A percentile compares a stretch with the other conserved stretches of the same genome.
phyloP scores from a whole-genome alignment of 2,797 vertebrate species.

The Eleutherodactylus coqui region DNA sequence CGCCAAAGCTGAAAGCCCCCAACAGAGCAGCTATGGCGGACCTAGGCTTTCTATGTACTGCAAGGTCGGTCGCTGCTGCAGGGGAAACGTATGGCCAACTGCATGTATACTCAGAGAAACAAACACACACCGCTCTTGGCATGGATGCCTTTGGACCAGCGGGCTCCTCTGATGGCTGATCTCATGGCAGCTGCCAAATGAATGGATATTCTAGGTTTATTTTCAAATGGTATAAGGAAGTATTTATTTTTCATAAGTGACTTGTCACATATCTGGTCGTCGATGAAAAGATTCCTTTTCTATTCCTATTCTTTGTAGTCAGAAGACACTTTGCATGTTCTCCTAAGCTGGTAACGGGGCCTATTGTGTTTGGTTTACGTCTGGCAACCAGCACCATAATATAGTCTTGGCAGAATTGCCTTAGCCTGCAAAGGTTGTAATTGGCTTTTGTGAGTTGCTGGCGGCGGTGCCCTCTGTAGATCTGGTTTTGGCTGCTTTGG shows the following conservation, averaged over 20 bases:
- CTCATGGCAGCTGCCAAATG: background rate
- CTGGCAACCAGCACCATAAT: background rate
- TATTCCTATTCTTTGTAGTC: background rate
- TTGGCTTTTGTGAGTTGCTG: background rate
- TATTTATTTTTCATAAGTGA: background rate
- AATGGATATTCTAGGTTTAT: background rate
- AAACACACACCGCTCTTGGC: background rate
- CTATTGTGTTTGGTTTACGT: conserved; percentile 26
- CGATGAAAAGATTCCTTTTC: background rate
- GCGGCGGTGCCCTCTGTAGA: background rate
- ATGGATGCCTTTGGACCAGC: background rate
- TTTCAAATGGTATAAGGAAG: too few relatives aligned
- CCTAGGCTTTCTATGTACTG: too few relatives aligned
- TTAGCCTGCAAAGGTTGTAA: background rate
- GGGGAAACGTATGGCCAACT: background rate
- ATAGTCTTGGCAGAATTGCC: background rate
- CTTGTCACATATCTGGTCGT: background rate
- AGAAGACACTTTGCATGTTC: background rate
- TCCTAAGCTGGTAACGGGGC: background rate
- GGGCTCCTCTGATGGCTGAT: background rate
- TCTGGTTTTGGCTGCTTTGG: background rate
- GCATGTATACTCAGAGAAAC: too few relatives aligned
- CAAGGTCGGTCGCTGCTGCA: too few relatives aligned
- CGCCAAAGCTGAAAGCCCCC: too few relatives aligned
- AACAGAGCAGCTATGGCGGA: too few relatives aligned